A percentile compares a stretch with the other conserved stretches of the same genome.
These are phyloP conservation scores for Hyposoter dolosus DNA, from an alignment of 2,888 invertebrate species.

Conservation along the genomic window DNA sequence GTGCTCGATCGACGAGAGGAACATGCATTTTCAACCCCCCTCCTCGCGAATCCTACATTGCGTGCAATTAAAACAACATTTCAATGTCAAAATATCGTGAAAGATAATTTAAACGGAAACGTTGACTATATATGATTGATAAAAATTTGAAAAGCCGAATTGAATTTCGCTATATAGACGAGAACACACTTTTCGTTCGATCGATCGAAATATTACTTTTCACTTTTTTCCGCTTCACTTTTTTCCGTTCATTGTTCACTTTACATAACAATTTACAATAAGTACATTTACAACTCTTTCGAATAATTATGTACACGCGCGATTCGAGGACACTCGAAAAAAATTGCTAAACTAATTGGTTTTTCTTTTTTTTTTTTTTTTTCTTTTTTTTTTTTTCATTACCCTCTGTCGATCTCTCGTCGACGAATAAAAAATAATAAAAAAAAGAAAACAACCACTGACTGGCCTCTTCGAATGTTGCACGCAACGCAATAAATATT, in stretches of 20 bases:
- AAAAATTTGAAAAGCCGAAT: conserved; percentile 67
- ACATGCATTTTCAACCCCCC: conserved; percentile 40
- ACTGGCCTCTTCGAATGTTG: conserved; percentile 73
- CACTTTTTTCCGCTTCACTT: conserved; percentile 12
- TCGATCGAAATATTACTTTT: conserved; percentile 47
- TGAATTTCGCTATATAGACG: conserved; percentile 68
- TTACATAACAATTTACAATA: conserved; percentile 79
- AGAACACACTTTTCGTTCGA: conserved; percentile 56
- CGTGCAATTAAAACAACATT: conserved; percentile 79
- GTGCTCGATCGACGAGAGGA: conserved; percentile 52
- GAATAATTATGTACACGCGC: conserved; percentile 69
- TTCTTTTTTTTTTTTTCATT: neutral
- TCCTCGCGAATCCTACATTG: conserved; percentile 76
- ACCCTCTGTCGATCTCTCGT: conserved; percentile 17
- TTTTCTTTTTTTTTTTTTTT: neutral
- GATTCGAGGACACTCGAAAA: conserved; percentile 64
- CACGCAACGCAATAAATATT: conserved; percentile 75
- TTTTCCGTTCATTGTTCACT: conserved; percentile 60
- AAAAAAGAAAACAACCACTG: neutral
- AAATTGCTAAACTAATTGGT: conserved; percentile 41
- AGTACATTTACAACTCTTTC: conserved; percentile 75
- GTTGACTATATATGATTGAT: conserved; percentile 40
- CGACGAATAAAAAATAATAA: conserved; percentile 29
- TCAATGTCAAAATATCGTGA: neutral
- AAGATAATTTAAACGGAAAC: conserved; percentile 50